These are phyloP conservation scores for Piprites chloris DNA, from an alignment of 2,113 vertebrate genomes.

Conservation along the genomic window DNA sequence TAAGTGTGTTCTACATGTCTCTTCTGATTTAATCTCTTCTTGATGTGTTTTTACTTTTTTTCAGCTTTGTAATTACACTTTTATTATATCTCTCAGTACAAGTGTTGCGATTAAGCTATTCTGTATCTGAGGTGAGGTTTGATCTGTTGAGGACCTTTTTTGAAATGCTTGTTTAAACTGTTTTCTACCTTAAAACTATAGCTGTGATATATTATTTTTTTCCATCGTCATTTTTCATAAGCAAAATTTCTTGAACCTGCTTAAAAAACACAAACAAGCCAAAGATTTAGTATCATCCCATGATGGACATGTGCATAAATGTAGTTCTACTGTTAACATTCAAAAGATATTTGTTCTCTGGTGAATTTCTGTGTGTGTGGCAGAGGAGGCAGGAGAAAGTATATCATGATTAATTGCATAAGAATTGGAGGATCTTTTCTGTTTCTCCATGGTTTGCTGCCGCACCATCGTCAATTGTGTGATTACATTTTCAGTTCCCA, in stretches of 20 bases:
- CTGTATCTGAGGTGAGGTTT: neutral
- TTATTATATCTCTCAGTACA: neutral
- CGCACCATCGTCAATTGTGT: neutral
- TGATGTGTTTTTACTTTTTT: neutral
- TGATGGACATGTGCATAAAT: neutral
- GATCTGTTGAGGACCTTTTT: neutral
- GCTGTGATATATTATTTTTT: neutral
- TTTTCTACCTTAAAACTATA: neutral
- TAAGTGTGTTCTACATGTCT: neutral
- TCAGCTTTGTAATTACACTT: neutral
- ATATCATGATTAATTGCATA: neutral
- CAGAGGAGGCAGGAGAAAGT: neutral
- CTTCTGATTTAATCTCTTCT: neutral
- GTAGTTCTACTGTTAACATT: neutral
- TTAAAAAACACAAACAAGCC: neutral
- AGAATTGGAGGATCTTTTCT: neutral
- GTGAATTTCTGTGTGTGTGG: neutral
- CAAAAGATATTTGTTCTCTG: neutral
- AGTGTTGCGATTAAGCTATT: neutral
- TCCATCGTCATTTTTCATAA: neutral
- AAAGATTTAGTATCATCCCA: neutral
- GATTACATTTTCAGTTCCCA: neutral
- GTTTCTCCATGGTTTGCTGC: neutral
- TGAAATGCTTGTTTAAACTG: neutral
- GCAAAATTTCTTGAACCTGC: neutral